Conservation (phyloP, 2,797 vertebrate genomes). For the Muscicapa comitata region DNA sequence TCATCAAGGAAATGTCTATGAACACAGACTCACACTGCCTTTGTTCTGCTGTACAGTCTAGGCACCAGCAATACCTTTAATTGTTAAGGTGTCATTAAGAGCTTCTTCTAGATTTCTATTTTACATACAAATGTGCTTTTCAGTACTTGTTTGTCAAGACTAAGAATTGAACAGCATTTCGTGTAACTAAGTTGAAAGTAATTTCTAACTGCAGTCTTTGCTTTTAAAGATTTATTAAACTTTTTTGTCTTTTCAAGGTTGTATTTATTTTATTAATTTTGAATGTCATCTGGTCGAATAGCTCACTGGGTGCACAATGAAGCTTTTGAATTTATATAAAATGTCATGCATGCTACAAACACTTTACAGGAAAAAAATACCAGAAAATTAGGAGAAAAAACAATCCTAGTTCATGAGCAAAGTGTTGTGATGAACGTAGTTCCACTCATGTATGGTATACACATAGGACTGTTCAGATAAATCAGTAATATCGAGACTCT, state of each 20-base stretch:
- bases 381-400: not conserved
- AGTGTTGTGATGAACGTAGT: not conserved
- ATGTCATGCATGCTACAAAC: not conserved
- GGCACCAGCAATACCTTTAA: not conserved
- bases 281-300: not conserved
- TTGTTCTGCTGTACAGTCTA: not conserved
- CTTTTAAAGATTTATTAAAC: not conserved
- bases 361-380: not conserved
- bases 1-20: not conserved
- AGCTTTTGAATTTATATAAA: not conserved
- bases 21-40: not conserved
- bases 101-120: not conserved
- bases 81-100: not conserved
- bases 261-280: not conserved
- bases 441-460: not conserved
- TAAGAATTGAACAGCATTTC: not conserved
- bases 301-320: not conserved
- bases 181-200: not conserved
- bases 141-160: not conserved
- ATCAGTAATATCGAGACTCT: conserved; percentile 16
- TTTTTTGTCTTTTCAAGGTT: not conserved
- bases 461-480: not conserved
- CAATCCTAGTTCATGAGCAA: not conserved
- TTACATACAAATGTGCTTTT: not conserved
- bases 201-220: not conserved